Base-by-base conservation (phyloP, 64 coral and sea anemone species). In the Acropora tenuis region DNA sequence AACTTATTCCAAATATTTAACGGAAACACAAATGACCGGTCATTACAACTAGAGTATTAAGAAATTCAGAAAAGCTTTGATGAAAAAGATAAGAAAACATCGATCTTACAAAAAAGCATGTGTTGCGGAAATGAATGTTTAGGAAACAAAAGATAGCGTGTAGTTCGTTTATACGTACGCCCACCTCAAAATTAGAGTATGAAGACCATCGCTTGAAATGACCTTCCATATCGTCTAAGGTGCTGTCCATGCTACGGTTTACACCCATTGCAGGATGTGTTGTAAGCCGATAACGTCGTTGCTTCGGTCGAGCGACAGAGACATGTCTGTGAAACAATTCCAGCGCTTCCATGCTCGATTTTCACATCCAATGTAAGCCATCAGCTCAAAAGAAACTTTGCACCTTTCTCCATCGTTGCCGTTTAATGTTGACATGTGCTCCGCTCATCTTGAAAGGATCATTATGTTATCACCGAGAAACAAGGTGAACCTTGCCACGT, bases 241-340 rank as follows among this genome's bases (percentile, higher is more conserved):
- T 85, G 65, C 82, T 85, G 10, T 85, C 82, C 46, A 85, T 69
- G 42, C 82, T 85, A 47, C 82, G 82, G 65, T 85, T 85, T 12
- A 85, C 44, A 0, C 16, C 9, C 75, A 48, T 48, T 13, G 13
- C 75, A 8, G 75, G 43, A 7, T 85, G 60, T 13, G 80, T 48
- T 18, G 15, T 11, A 1, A 85, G 63, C 1, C 65, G 82, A 85
- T 85, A 85, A 3, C 82, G 67, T 20, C 82, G 41, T 30, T 67
- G 61, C 45, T 43, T 43, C 52, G 52, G 52, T 47, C 66, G 61
- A 47, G 61, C 60, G 8, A 65, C 63, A 20, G 65, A 63, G 1
- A 85, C 65, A 72, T 71, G 9, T 72, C 46, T 47, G 10, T 85
- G 63, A 47, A 85, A 71, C 44, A 85, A 48, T 71, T 72, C 43